Conservation (phyloP, 2,888 invertebrate genomes). For the Cyclophora punctaria region DNA sequence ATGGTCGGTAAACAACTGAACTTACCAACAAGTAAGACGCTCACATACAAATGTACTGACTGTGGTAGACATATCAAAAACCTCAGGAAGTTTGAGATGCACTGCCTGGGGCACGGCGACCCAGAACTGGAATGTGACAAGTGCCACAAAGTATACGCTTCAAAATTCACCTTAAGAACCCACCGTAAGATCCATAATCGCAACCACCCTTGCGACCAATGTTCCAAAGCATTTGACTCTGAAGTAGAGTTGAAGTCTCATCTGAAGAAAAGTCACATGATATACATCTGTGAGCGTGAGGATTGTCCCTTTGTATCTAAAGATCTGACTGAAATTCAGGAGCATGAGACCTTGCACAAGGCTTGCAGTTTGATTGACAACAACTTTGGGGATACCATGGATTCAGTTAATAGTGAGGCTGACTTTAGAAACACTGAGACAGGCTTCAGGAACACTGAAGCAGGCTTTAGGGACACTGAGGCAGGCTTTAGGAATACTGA, state of each 20-base stretch:
- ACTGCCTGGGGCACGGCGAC: constrained; percentile 58
- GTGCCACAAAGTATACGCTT: constrained; percentile 65
- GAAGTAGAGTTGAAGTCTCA: constrained; percentile 36
- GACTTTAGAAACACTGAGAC: no score
- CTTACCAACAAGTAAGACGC: constrained; percentile 16
- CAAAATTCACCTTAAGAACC: constrained; percentile 55
- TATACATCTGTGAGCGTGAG: constrained; percentile 37
- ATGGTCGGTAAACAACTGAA: constrained; percentile 38
- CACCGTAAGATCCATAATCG: constrained; percentile 57
- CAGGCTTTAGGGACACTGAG: no score
- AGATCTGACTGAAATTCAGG: constrained; percentile 24
- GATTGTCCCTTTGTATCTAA: constrained; percentile 33
- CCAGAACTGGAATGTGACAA: constrained; percentile 60
- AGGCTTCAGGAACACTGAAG: no score
- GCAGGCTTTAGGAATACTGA: no score
- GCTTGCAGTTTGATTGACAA: background rate
- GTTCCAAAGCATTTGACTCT: constrained; percentile 40
- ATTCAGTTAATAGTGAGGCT: no score
- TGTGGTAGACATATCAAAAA: constrained; percentile 56
- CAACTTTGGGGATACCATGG: no score
- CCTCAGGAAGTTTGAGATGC: constrained; percentile 49
- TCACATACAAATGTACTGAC: constrained; percentile 43
- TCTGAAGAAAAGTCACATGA: constrained; percentile 34
- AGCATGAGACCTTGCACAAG: constrained; percentile 29
- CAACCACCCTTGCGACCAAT: constrained; percentile 41